Evolutionary conservation across 1,140 invertebrate genomes (phyloP).

Genomic region (Armadillidium nasatum): DNA sequence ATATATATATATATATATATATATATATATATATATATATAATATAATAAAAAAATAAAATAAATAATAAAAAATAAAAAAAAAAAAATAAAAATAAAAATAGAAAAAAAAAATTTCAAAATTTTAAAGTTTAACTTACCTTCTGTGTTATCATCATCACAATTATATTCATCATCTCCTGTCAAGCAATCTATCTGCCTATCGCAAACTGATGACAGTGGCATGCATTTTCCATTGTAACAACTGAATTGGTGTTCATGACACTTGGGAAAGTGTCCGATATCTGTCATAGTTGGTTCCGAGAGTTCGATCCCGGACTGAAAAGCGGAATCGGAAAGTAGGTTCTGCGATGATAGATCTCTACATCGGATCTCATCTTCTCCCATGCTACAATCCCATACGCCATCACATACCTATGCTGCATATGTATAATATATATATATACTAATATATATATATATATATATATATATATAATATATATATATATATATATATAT

Average conservation of each 20-base stretch:
- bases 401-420: conserved; percentile 40
- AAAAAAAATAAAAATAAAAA: no score
- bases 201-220: conserved; percentile 32
- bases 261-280: conserved; percentile 28
- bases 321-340: not conserved
- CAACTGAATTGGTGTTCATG: conserved; percentile 24
- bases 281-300: no score
- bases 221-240: conserved; percentile 28
- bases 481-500: no score
- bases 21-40: no score
- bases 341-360: not conserved
- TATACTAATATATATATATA: no score
- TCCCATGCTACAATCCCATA: conserved; percentile 32
- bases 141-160: conserved; percentile 34
- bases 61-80: no score
- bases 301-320: not conserved
- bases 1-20: no score
- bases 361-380: conserved; percentile 36
- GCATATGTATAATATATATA: no score
- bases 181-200: conserved; percentile 29
- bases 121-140: no score
- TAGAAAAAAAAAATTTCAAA: no score
- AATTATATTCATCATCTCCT: conserved; percentile 37
- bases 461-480: no score
- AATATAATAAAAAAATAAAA: no score